Base-by-base conservation (phyloP, 1,140 invertebrate genomes). In the Zaprionus capensis region DNA sequence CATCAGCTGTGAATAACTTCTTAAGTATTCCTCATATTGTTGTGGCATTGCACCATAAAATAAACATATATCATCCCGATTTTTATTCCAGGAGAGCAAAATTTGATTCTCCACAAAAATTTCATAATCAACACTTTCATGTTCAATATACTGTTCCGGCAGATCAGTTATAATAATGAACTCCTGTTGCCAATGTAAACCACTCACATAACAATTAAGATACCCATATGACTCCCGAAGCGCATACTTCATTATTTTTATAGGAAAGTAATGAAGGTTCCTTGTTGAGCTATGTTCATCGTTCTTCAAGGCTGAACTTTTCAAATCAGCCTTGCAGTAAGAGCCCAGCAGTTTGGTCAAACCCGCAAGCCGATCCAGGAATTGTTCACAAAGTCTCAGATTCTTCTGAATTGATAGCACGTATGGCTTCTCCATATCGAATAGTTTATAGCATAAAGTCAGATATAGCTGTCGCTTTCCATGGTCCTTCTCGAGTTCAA, bases 371-470 rank as follows among this genome's bases (percentile, higher is more conserved):
- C 44, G 17, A 53, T 72, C 46, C 5, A 66, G 59, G 2, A 58
- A 44, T 15, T 59, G 6, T 9, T 71, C 14, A 1, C 49, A 69
- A 49, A 62, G 36, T 3, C 3, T 36, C 4, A 41, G 1, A 0
- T 12, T 36, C 15, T 51, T 53, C 0, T 38, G 51, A 0, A 12
- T 2, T 0, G 1, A 9, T 28, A 49, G 34, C 2, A 56, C 24
- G 6, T 61, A 22, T 0, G 63, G 44, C 1, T 26, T 34, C 0
- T 76, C 46, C 0, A 26, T 38, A 31, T 62, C 62, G 0, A 76
- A 71, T 4, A 87, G 65, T 14, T 78, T 31, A 24, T 65, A 73
- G 49, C 22, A 62, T 0, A 88, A 36, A n/a, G 4, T 7, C 1
- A 88, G 4, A 28, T 63, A 61, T 1, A 24, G 12, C 2, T 28